Conservation (phyloP, 2,113 vertebrate species). For the Spheniscus mendiculus region DNA sequence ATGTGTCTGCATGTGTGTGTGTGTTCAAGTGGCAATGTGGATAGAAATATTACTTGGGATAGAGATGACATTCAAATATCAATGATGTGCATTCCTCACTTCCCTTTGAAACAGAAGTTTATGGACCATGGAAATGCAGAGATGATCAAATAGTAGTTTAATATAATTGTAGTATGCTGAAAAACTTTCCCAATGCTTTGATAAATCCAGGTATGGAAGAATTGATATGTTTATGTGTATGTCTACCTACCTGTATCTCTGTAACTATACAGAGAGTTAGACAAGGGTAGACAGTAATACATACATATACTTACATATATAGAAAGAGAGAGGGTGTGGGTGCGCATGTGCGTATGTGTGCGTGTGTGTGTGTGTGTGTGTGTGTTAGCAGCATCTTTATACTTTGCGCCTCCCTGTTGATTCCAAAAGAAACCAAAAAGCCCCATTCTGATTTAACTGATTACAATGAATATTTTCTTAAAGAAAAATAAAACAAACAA, state of each 20-base stretch:
- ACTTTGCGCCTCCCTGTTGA: slow-evolving; percentile 99
- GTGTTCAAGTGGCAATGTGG: not conserved
- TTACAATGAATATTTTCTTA: slow-evolving; percentile 76
- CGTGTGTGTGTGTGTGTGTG: slow-evolving; percentile 60
- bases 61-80: slow-evolving; percentile 72
- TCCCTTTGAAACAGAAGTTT: slow-evolving; percentile 79
- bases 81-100: slow-evolving; percentile 98
- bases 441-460: slow-evolving; percentile 79
- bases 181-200: slow-evolving; percentile 69
- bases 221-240: slow-evolving; percentile 71
- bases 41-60: not conserved
- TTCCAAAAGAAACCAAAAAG: slow-evolving; percentile 84
- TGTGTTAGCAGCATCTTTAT: slow-evolving; percentile 98
- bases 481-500: slow-evolving; percentile 71
- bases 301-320: slow-evolving; percentile 70
- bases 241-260: slow-evolving; percentile 19
- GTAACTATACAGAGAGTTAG: slow-evolving; percentile 36
- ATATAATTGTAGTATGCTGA: slow-evolving; percentile 41
- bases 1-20: not conserved
- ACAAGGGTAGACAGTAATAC: slow-evolving; percentile 59
- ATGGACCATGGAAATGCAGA: slow-evolving; percentile 52
- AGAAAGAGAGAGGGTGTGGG: slow-evolving; percentile 69
- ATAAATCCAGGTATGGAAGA: slow-evolving; percentile 80
- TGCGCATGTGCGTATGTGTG: slow-evolving; percentile 79
- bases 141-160: slow-evolving; percentile 42